phyloP scores from a whole-genome alignment of 2,797 vertebrate species.

The Acanthurus tractus region DNA sequence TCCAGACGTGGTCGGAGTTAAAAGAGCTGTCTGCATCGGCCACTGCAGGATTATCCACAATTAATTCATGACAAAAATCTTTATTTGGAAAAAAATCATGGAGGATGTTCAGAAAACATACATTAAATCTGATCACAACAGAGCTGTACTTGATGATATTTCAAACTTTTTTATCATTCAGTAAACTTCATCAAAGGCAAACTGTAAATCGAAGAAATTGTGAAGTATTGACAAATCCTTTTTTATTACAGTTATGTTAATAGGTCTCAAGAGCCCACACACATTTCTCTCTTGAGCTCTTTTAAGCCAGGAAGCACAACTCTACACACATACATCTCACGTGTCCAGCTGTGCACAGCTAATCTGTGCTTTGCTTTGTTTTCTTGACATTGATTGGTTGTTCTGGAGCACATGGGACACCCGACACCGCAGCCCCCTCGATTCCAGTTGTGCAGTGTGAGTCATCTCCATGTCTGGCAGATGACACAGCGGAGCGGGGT shows the following conservation, averaged over 20 bases:
- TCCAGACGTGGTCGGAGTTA: constrained; percentile 47
- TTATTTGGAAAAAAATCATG: background rate
- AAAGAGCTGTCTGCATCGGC: constrained; percentile 39
- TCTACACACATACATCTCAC: constrained; percentile 52
- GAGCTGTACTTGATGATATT: background rate
- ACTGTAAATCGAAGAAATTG: background rate
- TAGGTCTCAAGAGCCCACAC: constrained; percentile 44
- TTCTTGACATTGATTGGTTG: constrained; percentile 85
- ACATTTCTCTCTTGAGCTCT: constrained; percentile 46
- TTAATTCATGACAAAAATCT: constrained; percentile 21
- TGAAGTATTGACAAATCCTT: constrained; percentile 25
- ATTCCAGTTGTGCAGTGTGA: constrained; percentile 82
- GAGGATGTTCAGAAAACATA: background rate
- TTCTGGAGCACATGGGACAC: constrained; percentile 80
- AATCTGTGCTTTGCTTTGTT: constrained; percentile 74
- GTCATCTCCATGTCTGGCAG: constrained; percentile 76
- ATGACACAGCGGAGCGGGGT: constrained; percentile 70
- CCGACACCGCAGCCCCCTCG: constrained; percentile 68
- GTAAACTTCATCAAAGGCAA: background rate
- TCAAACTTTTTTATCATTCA: background rate
- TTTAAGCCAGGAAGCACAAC: constrained; percentile 57
- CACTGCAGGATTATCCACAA: constrained; percentile 1
- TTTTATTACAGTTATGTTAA: constrained; percentile 45
- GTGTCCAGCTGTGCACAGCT: constrained; percentile 54
- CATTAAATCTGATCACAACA: background rate